A percentile compares a stretch with the other conserved stretches of the same genome.
These are phyloP conservation scores for Lampris megalopsis DNA, from an alignment of 2,113 vertebrate species.

Conservation along the genomic window DNA sequence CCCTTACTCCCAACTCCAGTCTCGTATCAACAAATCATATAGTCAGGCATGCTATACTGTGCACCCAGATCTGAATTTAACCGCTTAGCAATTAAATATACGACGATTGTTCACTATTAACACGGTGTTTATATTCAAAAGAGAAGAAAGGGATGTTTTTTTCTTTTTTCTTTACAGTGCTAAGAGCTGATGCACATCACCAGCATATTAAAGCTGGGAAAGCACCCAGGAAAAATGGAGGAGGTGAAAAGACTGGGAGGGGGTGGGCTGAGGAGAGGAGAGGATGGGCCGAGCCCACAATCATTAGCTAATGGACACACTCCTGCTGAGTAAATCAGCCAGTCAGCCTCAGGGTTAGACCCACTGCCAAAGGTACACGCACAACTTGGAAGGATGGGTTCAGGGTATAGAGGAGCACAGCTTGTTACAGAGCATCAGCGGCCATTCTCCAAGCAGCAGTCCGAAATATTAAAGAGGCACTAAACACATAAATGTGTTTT, in stretches of 20 bases:
- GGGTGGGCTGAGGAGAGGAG: slow-evolving; percentile 29
- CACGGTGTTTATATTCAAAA: background rate
- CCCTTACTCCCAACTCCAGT: slow-evolving; percentile 9
- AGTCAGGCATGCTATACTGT: slow-evolving; percentile 14
- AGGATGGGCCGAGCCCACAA: slow-evolving; percentile 49
- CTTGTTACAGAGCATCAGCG: slow-evolving; percentile 20
- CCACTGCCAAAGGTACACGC: slow-evolving; percentile 50
- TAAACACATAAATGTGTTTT: too few relatives aligned
- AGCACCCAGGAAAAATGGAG: background rate
- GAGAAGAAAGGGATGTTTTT: background rate
- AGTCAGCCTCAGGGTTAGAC: slow-evolving; percentile 46
- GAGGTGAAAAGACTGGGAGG: slow-evolving; percentile 7
- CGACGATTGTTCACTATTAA: slow-evolving; percentile 1
- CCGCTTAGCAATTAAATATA: slow-evolving; percentile 36
- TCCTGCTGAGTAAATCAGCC: slow-evolving; percentile 67
- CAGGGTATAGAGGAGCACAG: slow-evolving; percentile 37
- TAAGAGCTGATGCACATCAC: slow-evolving; percentile 37
- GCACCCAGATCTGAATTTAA: slow-evolving; percentile 34
- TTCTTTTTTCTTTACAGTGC: slow-evolving; percentile 8
- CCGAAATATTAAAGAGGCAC: slow-evolving; percentile 30
- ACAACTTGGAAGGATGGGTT: slow-evolving; percentile 39
- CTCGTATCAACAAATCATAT: slow-evolving; percentile 29
- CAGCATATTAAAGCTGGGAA: slow-evolving; percentile 33
- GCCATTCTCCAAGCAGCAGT: slow-evolving; percentile 7
- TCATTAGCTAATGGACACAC: slow-evolving; percentile 79